phyloP scores from a whole-genome alignment of 2,888 invertebrate genomes.

The Zhuqinia jingwanae region DNA sequence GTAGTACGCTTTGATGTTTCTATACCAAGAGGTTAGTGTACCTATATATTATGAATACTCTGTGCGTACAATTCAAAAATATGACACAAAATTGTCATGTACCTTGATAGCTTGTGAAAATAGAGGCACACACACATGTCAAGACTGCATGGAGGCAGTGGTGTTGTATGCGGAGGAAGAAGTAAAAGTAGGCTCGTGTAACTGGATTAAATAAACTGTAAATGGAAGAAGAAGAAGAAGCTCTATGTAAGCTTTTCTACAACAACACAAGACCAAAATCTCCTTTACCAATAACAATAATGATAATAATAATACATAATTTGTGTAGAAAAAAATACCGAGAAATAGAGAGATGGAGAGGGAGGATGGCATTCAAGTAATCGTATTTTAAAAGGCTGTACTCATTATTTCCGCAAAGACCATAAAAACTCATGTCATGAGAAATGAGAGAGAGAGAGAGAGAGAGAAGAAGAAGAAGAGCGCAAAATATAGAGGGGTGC shows the following conservation, averaged over 20 bases:
- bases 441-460: neutral
- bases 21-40: neutral
- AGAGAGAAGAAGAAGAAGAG: neutral
- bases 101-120: neutral
- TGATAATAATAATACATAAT: neutral
- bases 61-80: constrained; percentile 26
- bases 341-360: too few relatives aligned
- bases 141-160: neutral
- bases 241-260: too few relatives aligned
- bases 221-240: constrained; percentile 5
- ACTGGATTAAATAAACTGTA: constrained; percentile 27
- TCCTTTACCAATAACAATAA: neutral
- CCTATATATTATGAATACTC: neutral
- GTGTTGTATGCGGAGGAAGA: neutral
- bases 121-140: neutral
- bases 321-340: neutral
- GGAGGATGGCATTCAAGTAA: constrained; percentile 11
- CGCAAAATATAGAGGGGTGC: too few relatives aligned
- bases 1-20: too few relatives aligned
- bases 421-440: constrained; percentile 15
- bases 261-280: neutral
- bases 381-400: constrained; percentile 31
- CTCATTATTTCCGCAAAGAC: constrained; percentile 13
- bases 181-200: neutral
- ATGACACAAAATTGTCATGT: neutral